These are phyloP conservation scores for Abrostola tripartita DNA, from an alignment of 2,888 invertebrate genomes.

Conservation along the genomic window DNA sequence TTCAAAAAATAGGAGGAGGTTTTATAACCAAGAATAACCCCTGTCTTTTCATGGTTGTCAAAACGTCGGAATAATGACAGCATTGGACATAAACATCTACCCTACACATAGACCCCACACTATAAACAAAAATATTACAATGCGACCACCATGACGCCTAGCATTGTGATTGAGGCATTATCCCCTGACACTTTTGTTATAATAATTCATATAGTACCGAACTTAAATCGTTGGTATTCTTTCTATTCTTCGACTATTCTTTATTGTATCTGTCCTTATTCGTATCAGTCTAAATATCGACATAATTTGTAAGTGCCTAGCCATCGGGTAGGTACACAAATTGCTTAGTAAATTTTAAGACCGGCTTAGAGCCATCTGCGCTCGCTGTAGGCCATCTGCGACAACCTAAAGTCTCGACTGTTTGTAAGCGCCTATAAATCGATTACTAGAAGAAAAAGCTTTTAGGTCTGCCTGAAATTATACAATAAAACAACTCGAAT, in stretches of 20 bases:
- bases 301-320: neutral
- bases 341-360: neutral
- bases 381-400: slow-evolving; percentile 2
- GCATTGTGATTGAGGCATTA: neutral
- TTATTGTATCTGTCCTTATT: neutral
- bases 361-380: slow-evolving; percentile 2
- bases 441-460: neutral
- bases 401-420: slow-evolving; percentile 1
- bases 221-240: neutral
- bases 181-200: too few relatives aligned
- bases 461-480: neutral
- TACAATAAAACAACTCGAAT: slow-evolving; percentile 8
- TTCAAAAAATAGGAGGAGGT: too few relatives aligned
- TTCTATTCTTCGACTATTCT: neutral
- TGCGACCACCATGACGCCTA: neutral
- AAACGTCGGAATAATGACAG: slow-evolving; percentile 1
- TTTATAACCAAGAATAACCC: slow-evolving; percentile 1
- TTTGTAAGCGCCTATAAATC: slow-evolving; percentile 4
- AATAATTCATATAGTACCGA: neutral
- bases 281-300: neutral
- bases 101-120: neutral
- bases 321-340: neutral
- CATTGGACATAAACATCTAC: neutral
- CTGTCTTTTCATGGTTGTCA: slow-evolving; percentile 1
- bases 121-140: neutral